Evolutionary conservation across 2,797 vertebrate genomes (phyloP).

Genomic region (Acropternis orthonyx): DNA sequence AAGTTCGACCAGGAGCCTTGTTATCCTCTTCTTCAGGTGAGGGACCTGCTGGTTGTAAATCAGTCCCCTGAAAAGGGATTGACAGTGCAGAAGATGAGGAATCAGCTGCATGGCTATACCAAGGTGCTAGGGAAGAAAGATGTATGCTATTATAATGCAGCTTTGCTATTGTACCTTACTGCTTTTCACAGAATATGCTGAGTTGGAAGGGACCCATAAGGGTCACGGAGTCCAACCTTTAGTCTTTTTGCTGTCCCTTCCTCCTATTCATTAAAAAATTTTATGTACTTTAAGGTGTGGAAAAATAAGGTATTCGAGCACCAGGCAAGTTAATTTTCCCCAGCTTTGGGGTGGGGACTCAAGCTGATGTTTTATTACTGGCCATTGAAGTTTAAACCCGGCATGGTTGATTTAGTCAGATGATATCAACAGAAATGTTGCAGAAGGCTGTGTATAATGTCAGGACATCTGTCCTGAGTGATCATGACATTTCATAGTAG

Average conservation of each 20-base stretch:
- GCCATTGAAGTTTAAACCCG: not conserved
- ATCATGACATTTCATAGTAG: not conserved
- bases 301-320: not conserved
- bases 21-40: not conserved
- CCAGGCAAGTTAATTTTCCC: not conserved
- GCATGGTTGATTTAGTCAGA: not conserved
- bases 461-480: not conserved
- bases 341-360: not conserved
- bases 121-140: not conserved
- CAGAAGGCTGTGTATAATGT: not conserved
- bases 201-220: not conserved
- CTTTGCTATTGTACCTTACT: not conserved
- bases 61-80: not conserved
- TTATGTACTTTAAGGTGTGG: not conserved
- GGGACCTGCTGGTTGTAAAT: not conserved
- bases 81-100: not conserved
- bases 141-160: not conserved
- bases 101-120: not conserved
- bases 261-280: not conserved
- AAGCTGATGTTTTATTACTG: not conserved
- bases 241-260: not conserved
- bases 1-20: not conserved
- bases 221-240: not conserved
- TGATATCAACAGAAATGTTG: not conserved
- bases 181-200: not conserved